Evolutionary conservation across 2,888 invertebrate species (phyloP).

Genomic region (Zygogramma bicolorata): DNA sequence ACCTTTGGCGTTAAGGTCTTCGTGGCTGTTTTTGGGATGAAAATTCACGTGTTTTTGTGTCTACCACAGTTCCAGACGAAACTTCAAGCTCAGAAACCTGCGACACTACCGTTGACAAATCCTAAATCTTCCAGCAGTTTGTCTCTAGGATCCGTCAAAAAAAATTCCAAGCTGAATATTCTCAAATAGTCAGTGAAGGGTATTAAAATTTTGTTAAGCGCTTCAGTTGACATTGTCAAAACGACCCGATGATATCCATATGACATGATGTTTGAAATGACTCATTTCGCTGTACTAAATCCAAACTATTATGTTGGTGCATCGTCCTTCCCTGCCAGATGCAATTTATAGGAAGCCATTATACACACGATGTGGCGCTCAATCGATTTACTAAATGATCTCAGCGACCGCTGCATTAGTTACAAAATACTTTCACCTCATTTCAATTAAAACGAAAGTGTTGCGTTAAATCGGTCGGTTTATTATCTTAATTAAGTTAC

Average conservation of each 20-base stretch:
- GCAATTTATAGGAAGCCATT: neutral
- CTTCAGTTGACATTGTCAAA: too few relatives aligned
- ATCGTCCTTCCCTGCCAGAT: constrained; percentile 5
- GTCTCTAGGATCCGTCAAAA: too few relatives aligned
- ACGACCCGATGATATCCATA: neutral
- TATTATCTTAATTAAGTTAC: neutral
- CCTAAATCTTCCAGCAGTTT: too few relatives aligned
- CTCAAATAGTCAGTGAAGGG: too few relatives aligned
- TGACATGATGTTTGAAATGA: neutral
- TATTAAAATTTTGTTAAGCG: too few relatives aligned
- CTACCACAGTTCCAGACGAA: too few relatives aligned
- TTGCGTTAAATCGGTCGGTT: neutral
- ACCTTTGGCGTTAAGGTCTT: too few relatives aligned
- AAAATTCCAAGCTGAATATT: too few relatives aligned
- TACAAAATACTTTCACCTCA: constrained; percentile 19
- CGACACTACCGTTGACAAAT: too few relatives aligned
- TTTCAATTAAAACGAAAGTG: constrained; percentile 18
- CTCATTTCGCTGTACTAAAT: neutral
- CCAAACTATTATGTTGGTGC: neutral
- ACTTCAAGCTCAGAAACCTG: too few relatives aligned
- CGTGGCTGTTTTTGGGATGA: too few relatives aligned
- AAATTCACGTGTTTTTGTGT: too few relatives aligned
- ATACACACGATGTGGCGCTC: neutral
- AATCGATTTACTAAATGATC: constrained; percentile 12
- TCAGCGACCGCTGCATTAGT: neutral